These are phyloP conservation scores for Leguminivora glycinivorella DNA, from an alignment of 1,140 invertebrate genomes.

Conservation along the genomic window DNA sequence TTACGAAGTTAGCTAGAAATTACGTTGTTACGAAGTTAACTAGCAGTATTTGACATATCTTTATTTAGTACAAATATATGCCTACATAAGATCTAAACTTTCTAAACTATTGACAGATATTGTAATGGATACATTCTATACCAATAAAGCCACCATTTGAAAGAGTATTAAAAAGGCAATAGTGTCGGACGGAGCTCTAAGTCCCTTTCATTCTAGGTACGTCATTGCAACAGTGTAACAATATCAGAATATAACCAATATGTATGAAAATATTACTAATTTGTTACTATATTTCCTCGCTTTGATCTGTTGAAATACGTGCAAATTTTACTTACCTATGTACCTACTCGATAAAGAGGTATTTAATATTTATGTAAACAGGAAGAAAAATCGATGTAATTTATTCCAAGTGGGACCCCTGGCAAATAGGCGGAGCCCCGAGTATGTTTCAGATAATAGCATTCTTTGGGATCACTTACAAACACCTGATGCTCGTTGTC, in stretches of 20 bases:
- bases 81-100: no score
- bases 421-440: conserved; percentile 51
- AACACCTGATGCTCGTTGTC: conserved; percentile 68
- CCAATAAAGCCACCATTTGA: neutral
- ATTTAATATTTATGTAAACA: conserved; percentile 54
- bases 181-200: no score
- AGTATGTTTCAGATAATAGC: conserved; percentile 71
- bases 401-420: conserved; percentile 63
- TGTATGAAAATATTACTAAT: no score
- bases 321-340: no score
- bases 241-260: no score
- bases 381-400: conserved; percentile 46
- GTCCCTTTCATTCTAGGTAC: no score
- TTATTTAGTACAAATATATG: neutral
- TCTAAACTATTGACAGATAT: neutral
- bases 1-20: neutral
- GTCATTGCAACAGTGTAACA: no score
- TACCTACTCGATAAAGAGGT: conserved; percentile 33
- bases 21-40: neutral
- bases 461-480: conserved; percentile 60
- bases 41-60: neutral
- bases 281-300: no score
- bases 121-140: neutral
- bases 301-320: no score
- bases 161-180: conserved; percentile 36